Evolutionary conservation across 2,113 vertebrate species (phyloP).

Genomic region (Narcine bancroftii): DNA sequence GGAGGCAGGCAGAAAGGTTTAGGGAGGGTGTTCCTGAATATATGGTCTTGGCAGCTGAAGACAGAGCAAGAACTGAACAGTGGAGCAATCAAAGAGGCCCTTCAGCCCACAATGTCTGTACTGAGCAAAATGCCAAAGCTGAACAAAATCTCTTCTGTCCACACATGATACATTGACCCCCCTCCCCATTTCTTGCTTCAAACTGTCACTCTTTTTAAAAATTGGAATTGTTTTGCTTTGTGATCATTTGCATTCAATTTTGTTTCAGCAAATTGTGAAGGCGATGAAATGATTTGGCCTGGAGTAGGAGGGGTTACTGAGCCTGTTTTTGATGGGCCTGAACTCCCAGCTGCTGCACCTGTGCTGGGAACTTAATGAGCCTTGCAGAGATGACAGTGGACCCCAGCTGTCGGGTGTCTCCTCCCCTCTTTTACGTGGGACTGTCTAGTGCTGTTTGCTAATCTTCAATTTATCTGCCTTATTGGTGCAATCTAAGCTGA

Average conservation of each 20-base stretch:
- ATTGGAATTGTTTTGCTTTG: neutral
- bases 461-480: neutral
- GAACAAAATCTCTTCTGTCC: no score
- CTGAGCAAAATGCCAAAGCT: no score
- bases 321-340: neutral
- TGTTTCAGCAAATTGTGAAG: neutral
- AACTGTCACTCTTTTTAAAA: neutral
- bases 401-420: neutral
- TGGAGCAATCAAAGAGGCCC: no score
- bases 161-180: no score
- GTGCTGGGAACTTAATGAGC: neutral
- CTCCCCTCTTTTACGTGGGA: neutral
- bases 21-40: neutral
- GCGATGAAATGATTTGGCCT: neutral
- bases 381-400: neutral
- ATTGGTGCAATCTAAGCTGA: neutral
- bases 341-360: neutral
- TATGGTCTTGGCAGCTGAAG: neutral
- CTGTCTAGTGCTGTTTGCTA: neutral
- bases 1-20: neutral
- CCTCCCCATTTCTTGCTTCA: no score
- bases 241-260: neutral
- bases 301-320: constrained; percentile 13
- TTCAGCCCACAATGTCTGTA: no score
- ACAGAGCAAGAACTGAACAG: neutral